Base-by-base conservation (phyloP, 1,140 invertebrate species). In the Drosophila melanica region DNA sequence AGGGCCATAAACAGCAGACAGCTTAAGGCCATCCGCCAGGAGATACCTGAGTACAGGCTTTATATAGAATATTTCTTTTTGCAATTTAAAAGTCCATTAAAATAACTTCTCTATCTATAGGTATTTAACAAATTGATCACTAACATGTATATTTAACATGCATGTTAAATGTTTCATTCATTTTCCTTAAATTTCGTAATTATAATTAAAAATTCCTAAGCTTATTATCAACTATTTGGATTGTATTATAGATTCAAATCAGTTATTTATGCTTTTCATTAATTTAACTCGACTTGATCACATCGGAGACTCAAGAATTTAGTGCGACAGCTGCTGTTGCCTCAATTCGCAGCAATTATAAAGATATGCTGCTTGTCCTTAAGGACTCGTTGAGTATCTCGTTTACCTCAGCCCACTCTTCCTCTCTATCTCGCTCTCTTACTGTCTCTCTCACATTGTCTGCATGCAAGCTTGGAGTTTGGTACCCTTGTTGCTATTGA, bases 1-100 rank as follows among this genome's bases (percentile, higher is more conserved):
- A 47, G 30, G 11, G 64, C 48, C 48, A 59, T 68, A 68, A 68
- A 68, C 48, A 53, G 18, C 14, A 18, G 47, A 57, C 35, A 41
- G 53, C 35, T 57, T 57, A 64, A 70, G 53, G 10, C 16, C 27
- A 53, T 37, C 39, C 45, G 55, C 8, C 53, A 53, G 4, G 8
- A 18, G 4, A 10, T 48, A 48, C 47, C 47, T 48, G 47, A 27
- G 12, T 23, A 9, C 10, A 39, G 18, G 11, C 47, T 50, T n/a
- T 7, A 16, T 23, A 27, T 5, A 27, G 27, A 6, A 7, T 27
- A 27, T 7, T 27, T 1, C 2, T 23, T 23, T 23, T 23, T 23
- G 20, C 20, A 1, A 3, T 27, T 27, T 4, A 23, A 23, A 4
- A 2, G 23, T 23, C 1, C 23, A 18, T 18, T 18, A 1, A 18